Evolutionary conservation across 2,888 invertebrate species (phyloP).

Genomic region (Tupiocoris notatus): DNA sequence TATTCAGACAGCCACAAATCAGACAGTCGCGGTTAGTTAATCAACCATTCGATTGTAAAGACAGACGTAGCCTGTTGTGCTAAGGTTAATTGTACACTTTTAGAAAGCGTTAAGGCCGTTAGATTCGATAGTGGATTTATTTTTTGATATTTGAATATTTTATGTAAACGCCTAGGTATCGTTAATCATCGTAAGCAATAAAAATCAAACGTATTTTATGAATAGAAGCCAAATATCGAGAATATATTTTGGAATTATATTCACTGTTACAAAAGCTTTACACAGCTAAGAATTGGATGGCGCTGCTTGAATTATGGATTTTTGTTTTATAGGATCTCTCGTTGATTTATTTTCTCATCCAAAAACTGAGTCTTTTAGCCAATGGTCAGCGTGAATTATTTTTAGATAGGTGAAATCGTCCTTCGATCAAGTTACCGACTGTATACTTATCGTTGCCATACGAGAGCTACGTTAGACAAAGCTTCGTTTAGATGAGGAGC

Average conservation of each 20-base stretch:
- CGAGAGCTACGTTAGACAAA: no score
- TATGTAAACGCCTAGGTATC: conserved; percentile 16
- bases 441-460: no score
- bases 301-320: no score
- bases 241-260: not conserved
- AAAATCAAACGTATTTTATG: conserved; percentile 18
- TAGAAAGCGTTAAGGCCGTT: not conserved
- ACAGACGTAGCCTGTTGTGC: not conserved
- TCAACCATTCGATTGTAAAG: not conserved
- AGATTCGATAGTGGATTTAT: conserved; percentile 19
- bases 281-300: no score
- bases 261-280: no score
- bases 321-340: no score
- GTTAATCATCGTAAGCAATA: conserved; percentile 29
- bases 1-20: not conserved
- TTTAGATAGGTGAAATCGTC: no score
- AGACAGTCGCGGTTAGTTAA: not conserved
- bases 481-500: no score
- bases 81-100: not conserved
- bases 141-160: conserved; percentile 19
- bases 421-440: no score
- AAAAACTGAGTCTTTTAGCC: no score
- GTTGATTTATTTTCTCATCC: no score
- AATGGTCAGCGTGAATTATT: no score
- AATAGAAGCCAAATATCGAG: not conserved